Evolutionary conservation across 1,140 invertebrate genomes (phyloP), one percentile per base, ranked within the genome.

Genomic region (Platyscapa corneri): DNA sequence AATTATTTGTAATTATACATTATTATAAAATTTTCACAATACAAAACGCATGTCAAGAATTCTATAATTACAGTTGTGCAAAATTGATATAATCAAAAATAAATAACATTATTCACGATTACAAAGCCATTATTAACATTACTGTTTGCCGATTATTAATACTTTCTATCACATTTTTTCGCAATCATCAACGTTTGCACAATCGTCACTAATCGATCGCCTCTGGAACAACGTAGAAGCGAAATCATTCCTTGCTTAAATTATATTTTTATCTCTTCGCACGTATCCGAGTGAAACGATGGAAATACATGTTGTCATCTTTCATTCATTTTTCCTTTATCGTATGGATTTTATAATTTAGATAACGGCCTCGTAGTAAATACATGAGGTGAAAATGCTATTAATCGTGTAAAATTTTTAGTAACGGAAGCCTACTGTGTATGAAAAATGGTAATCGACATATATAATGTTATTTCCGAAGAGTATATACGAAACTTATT

Each of bases 261-360:
- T 42, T 23, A n/a, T 27, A 42, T 74, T 74, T 74, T 39, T 42
- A 39, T 3, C 12, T 42, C 8, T 42, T n/a, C 1, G 27, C 10
- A 6, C 6, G 14, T n/a, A n/a, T 42, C 3, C 18, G 42, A 37
- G n/a, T 64, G 23, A 6, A 42, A 78, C 75, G n/a, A 14, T 56
- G n/a, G 65, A 84, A 77, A 49, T 67, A 37, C 8, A 27, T 46
- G 20, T 64, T 76, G 70, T 81, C 79, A 46, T 79, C 65, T 70
- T 20, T 12, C 53, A 34, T 53, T 74, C 42, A 76, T n/a, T 76
- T 76, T 76, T 79, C 32, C 32, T 53, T 74, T 56, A 23, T 60
- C 20, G 14, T 64, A 39, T n/a, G 39, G 0, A 39, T 79, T 56
- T 64, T 79, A 23, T 3, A 79, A 79, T 39, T 64, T 37, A 23